Conservation (phyloP, 2,113 vertebrate species). For the Sclerurus mexicanus region DNA sequence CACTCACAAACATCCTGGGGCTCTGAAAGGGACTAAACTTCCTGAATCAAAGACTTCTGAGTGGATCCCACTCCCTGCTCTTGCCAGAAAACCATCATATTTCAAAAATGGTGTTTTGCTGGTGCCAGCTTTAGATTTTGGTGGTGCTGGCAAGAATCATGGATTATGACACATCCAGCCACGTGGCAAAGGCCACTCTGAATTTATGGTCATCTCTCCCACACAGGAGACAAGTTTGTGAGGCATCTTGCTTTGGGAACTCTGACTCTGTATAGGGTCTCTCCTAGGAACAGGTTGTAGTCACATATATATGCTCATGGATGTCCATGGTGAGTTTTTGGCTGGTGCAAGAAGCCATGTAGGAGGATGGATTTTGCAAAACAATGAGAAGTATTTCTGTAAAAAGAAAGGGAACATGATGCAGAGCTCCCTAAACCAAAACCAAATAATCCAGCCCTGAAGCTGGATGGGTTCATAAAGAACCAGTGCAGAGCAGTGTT, state of each 20-base stretch:
- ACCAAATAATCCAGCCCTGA: not conserved
- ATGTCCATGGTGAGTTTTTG: not conserved
- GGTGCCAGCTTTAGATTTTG: not conserved
- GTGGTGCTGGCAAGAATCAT: not conserved
- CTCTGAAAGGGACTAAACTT: not conserved
- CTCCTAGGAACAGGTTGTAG: not conserved
- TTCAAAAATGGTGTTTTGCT: not conserved
- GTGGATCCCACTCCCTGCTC: not conserved
- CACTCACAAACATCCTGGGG: not conserved
- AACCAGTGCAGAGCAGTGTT: not conserved
- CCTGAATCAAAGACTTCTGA: conserved; percentile 19
- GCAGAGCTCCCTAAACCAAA: not conserved
- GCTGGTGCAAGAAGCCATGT: not conserved
- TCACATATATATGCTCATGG: fast-evolving
- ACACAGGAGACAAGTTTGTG: not conserved
- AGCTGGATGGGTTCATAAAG: not conserved
- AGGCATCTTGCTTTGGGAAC: not conserved
- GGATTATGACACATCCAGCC: not conserved
- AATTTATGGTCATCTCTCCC: not conserved
- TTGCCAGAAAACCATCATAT: not conserved
- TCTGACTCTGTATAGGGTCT: not conserved
- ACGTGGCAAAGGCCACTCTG: not conserved
- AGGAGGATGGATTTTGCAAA: not conserved
- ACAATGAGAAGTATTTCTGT: not conserved
- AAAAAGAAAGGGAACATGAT: not conserved